Base-by-base conservation (phyloP, 2,888 invertebrate genomes). In the Catocala nupta region DNA sequence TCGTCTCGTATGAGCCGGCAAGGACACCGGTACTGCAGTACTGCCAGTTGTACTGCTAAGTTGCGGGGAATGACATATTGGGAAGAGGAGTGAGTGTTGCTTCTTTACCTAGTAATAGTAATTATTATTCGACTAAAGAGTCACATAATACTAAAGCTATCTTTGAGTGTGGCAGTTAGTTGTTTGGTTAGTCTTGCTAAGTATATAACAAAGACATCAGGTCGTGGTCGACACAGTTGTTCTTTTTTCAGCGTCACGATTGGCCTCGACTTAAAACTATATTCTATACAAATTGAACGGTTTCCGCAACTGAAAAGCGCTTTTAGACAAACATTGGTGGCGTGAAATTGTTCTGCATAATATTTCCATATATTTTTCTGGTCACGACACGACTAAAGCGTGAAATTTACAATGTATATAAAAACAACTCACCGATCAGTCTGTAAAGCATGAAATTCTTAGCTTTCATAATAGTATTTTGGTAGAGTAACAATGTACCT, bases 181-280 rank as follows among this genome's bases (percentile, higher is more conserved):
- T 25, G 4, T 25, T 25, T 25, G 25, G 25, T 25, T 34, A 33
- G n/a, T 34, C 49, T 45, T 39, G 52, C 45, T 51, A 59, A 48
- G 2, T 34, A 33, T 33, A 45, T 11, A 45, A 45, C 33, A 49
- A 49, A 49, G 11, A 72, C 85, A 85, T 84, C 79, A 80, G 88
- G 86, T 89, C 89, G 88, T 81, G 89, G 88, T 84, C 89, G 84
- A 84, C 81, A 51, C 84, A 75, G 83, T 82, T 86, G 83, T 84
- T 82, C 82, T 86, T 88, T 84, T 81, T 44, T 44, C 39, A 55
- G 78, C 78, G 60, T 72, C 77, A 75, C 78, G 70, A 75, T 64
- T 76, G 84, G 69, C 88, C 89, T 89, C 84, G 84, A 70, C 55
- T 76, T 73, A 84, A 86, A 87, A 89, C 82, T 65, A 71, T 85